Conservation (phyloP, 2,888 invertebrate species). For the Chaetogeoica ovagalla region DNA sequence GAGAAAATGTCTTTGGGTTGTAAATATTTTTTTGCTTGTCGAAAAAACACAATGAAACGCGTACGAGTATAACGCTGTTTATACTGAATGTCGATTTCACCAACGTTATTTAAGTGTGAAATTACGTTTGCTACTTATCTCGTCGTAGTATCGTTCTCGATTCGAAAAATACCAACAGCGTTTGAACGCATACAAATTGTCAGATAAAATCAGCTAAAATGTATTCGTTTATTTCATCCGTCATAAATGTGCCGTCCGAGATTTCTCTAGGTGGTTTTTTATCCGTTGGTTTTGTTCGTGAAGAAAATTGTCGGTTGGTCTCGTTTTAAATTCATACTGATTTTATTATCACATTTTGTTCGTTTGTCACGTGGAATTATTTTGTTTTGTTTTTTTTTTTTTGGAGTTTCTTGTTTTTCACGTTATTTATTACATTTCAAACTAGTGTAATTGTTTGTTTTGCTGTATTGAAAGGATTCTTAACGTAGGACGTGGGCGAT, state of each 20-base stretch:
- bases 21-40: background rate
- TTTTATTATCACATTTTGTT: background rate
- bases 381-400: too few species aligned
- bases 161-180: background rate
- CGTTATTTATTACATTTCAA: too few species aligned
- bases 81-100: background rate
- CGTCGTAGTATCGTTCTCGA: background rate
- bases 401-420: background rate
- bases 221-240: constrained; percentile 22
- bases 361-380: background rate
- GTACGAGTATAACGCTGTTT: background rate
- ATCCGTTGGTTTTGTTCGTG: background rate
- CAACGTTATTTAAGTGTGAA: constrained; percentile 4
- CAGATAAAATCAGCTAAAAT: constrained; percentile 25
- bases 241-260: constrained; percentile 6
- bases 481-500: too few species aligned
- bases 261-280: constrained; percentile 5
- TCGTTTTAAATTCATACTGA: background rate
- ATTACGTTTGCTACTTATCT: constrained; percentile 30
- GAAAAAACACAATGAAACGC: background rate
- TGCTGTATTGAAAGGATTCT: too few species aligned
- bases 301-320: background rate
- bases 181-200: background rate
- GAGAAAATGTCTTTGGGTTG: background rate
- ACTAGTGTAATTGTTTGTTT: too few species aligned